Evolutionary conservation across 2,888 invertebrate genomes (phyloP).

Genomic region (Gonocerus acuteangulatus): DNA sequence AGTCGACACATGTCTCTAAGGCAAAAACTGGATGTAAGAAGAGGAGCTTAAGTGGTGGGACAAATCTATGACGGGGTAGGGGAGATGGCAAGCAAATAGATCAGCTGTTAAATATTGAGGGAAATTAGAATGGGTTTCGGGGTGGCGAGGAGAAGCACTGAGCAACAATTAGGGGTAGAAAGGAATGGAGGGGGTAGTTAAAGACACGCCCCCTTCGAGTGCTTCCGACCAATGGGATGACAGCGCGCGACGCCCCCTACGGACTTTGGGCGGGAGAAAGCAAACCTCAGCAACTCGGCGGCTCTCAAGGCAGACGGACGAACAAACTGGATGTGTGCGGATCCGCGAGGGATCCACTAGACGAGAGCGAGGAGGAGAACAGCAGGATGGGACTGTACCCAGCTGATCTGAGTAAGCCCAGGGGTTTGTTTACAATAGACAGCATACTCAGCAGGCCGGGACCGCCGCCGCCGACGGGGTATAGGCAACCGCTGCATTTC

Average conservation of each 20-base stretch:
- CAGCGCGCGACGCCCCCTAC: not conserved
- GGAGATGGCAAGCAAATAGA: slow-evolving; percentile 15
- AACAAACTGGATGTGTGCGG: slow-evolving; percentile 12
- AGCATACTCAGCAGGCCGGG: slow-evolving; percentile 72
- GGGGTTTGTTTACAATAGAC: slow-evolving; percentile 67
- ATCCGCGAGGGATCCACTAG: slow-evolving; percentile 14
- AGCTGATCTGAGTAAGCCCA: slow-evolving; percentile 14
- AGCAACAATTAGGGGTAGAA: slow-evolving; percentile 26
- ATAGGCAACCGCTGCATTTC: slow-evolving; percentile 51
- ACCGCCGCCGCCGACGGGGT: slow-evolving; percentile 45
- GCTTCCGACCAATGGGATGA: not conserved
- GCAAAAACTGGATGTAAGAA: too few relatives aligned
- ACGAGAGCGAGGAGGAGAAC: not conserved
- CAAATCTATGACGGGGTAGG: slow-evolving; percentile 8
- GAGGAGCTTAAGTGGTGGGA: slow-evolving; percentile 21
- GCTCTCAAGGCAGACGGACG: not conserved
- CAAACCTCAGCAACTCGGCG: not conserved
- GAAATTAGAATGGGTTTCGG: slow-evolving; percentile 17
- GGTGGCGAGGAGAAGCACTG: slow-evolving; percentile 15
- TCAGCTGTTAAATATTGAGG: slow-evolving; percentile 19
- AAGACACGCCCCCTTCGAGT: slow-evolving; percentile 17
- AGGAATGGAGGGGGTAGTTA: slow-evolving; percentile 13
- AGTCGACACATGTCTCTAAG: too few relatives aligned
- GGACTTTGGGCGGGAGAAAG: slow-evolving; percentile 1
- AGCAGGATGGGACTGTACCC: slow-evolving; percentile 21